Evolutionary conservation across 2,113 vertebrate genomes (phyloP), one percentile per base, ranked within the genome.

Genomic region (Lanius collurio): DNA sequence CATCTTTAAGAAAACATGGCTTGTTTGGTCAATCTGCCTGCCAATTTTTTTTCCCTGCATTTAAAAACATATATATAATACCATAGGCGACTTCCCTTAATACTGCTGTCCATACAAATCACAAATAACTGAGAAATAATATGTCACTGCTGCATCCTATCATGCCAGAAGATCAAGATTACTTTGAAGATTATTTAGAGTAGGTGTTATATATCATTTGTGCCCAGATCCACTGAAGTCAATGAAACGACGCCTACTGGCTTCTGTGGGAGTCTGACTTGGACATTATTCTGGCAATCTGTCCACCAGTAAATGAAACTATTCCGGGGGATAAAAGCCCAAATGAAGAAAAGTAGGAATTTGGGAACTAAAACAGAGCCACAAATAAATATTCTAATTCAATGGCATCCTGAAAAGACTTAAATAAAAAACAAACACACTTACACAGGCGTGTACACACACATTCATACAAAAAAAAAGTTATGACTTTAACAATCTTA

Each of bases 181-280:
- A 76, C 59, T 93, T 92, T 70, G 76, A 35, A 76, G 50, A 75
- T 41, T 76, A 78, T 52, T 60, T 87, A 53, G 73, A 94, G 82
- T 64, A 83, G 70, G 42, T 93, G 77, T 93, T 73, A 35, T 26
- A 9, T 69, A 75, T 86, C 3, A n/a, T 49, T 96, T 82, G 69
- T 96, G 92, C 90, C 64, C 92, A 96, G 83, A 94, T 73, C 68
- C 75, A 93, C 55, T 73, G 76, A 93, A 94, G 82, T 90, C 77
- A 83, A 88, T 49, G 71, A 91, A 83, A 94, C 31, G 20, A 90
- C 1, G 22, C 77, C 89, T 82, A 90, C 81, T 89, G 91, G 83
- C 88, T 96, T 93, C 89, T 76, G 80, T 89, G 83, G 80, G 84
- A 95, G 46, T 84, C 93, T 13, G 7, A 78, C 44, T 94, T 92